Evolutionary conservation across 2,888 invertebrate species (phyloP).

Genomic region (Spodoptera littoralis): DNA sequence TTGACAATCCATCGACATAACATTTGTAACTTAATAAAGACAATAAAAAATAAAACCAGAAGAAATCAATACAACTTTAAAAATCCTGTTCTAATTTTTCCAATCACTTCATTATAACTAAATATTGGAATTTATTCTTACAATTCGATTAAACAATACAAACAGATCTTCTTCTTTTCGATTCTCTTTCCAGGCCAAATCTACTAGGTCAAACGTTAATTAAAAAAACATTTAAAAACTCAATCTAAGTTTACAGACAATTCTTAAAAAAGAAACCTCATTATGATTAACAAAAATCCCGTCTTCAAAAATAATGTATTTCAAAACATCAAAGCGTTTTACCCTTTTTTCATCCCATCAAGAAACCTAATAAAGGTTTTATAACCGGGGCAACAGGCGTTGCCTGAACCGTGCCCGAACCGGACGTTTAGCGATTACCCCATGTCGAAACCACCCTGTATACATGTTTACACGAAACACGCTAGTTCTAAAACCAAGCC

Average conservation of each 20-base stretch:
- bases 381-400: conserved; percentile 68
- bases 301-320: conserved; percentile 48
- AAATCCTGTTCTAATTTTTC: too few species aligned
- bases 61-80: too few species aligned
- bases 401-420: conserved; percentile 39
- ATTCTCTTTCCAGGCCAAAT: too few species aligned
- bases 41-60: too few species aligned
- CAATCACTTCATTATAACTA: too few species aligned
- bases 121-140: too few species aligned
- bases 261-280: conserved; percentile 1
- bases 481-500: conserved; percentile 39
- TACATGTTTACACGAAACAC: conserved; percentile 61
- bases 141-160: too few species aligned
- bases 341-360: conserved; percentile 57
- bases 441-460: conserved; percentile 63
- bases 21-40: too few species aligned
- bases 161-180: too few species aligned
- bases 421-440: conserved; percentile 65
- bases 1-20: too few species aligned
- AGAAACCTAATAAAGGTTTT: conserved; percentile 68
- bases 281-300: conserved; percentile 28
- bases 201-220: too few species aligned
- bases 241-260: neutral
- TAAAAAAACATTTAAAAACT: too few species aligned
- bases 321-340: conserved; percentile 58